These are phyloP conservation scores for Sclerurus mexicanus DNA, from an alignment of 2,113 vertebrate genomes.

Conservation along the genomic window DNA sequence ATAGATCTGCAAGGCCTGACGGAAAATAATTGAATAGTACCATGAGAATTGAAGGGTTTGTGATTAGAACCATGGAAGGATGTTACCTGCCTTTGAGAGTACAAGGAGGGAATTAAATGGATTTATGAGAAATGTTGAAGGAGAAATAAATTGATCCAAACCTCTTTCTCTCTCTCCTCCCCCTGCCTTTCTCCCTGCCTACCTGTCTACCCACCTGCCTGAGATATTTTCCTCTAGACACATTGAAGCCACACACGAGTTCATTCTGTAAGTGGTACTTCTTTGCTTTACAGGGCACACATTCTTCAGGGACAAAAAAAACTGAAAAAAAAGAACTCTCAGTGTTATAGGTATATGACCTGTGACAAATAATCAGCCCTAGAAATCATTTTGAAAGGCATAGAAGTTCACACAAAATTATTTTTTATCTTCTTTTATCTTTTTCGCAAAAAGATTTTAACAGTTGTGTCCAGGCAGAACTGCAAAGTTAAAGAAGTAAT, in stretches of 20 bases:
- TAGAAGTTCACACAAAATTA: neutral
- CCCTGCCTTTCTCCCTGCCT: neutral
- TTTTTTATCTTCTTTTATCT: neutral
- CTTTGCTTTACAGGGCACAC: neutral
- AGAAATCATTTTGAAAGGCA: neutral
- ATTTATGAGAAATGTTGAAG: neutral
- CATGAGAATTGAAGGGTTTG: neutral
- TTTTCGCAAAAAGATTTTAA: neutral
- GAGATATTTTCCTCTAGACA: neutral
- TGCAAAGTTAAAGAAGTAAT: neutral
- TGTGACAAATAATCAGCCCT: neutral
- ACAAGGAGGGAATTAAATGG: neutral
- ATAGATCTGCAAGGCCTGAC: neutral
- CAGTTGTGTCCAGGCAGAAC: neutral
- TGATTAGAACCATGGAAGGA: neutral
- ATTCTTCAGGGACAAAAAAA: neutral
- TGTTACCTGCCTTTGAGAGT: neutral
- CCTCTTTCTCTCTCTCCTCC: neutral
- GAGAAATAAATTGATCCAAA: neutral
- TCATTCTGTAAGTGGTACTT: neutral
- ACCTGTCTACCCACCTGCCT: neutral
- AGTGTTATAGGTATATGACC: neutral
- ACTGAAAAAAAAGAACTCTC: neutral
- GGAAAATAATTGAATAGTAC: neutral
- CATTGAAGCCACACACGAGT: neutral